Evolutionary conservation across 2,113 vertebrate genomes (phyloP), one percentile per base, ranked within the genome.

Genomic region (Ochotona princeps): DNA sequence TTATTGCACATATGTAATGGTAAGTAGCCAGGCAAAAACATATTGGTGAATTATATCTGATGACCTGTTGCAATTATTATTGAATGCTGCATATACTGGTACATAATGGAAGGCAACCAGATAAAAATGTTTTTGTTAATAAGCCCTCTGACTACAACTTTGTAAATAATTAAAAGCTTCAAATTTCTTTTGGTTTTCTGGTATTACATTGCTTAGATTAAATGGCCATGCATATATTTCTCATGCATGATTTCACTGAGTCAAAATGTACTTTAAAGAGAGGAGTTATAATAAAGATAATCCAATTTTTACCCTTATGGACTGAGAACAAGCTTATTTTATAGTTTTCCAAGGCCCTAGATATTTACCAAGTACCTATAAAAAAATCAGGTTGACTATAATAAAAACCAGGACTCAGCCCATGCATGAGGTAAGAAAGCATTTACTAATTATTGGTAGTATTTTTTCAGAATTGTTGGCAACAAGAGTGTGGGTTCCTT

Each of bases 31-130:
- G 82, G 84, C 87, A 23, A 90, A 90, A 85, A 90, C 78, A 83
- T 60, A 82, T 90, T 93, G 94, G 74, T 49, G 94, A 94, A 82
- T 93, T 93, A 23, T 65, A 92, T 92, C 93, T 93, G 66, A 54
- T 87, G 38, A 54, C 47, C 69, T 57, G 92, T 85, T 90, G 38
- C 49, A 78, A 51, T 88, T 87, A 69, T 91, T 82, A 90, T 88
- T 95, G 90, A 94, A 82, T 92, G 80, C 85, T 88, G 60, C 15
- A 75, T 74, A 74, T 69, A 67, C 70, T 87, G 80, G 67, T 95
- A 86, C n/a, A 74, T 91, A 28, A 80, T 49, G 15, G 23, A 47
- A 90, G 90, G 54, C 67, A 84, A 78, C 17, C 30, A 90, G 94
- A 90, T 90, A 90, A 87, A 89, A 87, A 69, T 74, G 79, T 90